A percentile compares a stretch with the other conserved stretches of the same genome.
phyloP scores from a whole-genome alignment of 2,888 invertebrate genomes.

The Mechanitis mazaeus region DNA sequence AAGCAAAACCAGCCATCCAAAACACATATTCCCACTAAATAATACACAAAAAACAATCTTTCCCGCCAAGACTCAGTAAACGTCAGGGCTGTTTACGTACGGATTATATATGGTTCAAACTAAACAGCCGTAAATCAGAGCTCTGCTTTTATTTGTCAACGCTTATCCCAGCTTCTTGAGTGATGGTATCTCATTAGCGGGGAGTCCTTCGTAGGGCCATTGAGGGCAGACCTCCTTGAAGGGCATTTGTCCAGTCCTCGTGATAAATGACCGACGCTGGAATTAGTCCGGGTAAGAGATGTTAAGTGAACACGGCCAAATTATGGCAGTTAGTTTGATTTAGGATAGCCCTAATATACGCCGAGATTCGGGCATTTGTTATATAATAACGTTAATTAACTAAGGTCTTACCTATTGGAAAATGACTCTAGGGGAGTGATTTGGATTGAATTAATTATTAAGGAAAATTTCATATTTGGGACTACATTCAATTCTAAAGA shows the following conservation, averaged over 20 bases:
- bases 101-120: constrained; percentile 20
- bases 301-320: constrained; percentile 10
- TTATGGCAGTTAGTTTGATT: constrained; percentile 10
- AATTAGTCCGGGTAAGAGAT: constrained; percentile 19
- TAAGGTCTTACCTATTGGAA: not conserved
- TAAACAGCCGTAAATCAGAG: constrained; percentile 51
- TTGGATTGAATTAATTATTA: no score
- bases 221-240: constrained; percentile 53
- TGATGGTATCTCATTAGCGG: constrained; percentile 61
- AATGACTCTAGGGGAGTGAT: no score
- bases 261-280: constrained; percentile 48
- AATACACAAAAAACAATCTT: constrained; percentile 7
- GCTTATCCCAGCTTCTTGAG: constrained; percentile 56
- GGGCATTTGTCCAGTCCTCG: constrained; percentile 58
- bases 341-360: constrained; percentile 11
- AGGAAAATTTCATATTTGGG: no score
- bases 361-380: constrained; percentile 8
- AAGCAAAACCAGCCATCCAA: not conserved
- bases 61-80: constrained; percentile 15
- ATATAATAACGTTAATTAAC: constrained; percentile 3
- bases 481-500: no score
- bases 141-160: constrained; percentile 66
- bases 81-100: constrained; percentile 12
- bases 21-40: constrained; percentile 4
- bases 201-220: constrained; percentile 55